Conservation (phyloP, 2,888 invertebrate species). For the Drosophila picticornis region DNA sequence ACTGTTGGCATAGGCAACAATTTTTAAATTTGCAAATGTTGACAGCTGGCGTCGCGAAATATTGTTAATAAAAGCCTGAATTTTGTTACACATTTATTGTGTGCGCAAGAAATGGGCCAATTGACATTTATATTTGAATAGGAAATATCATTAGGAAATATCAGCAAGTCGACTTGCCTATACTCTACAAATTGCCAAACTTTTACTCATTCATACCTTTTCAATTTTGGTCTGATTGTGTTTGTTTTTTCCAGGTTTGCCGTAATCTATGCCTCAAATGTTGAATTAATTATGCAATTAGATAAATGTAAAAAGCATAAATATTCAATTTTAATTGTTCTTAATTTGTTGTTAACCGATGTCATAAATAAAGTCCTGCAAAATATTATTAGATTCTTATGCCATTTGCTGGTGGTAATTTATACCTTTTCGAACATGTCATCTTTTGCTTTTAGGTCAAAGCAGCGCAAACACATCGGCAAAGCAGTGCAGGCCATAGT, state of each 20-base stretch:
- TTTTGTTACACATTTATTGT: constrained; percentile 36
- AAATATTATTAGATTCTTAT: background rate
- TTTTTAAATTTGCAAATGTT: constrained; percentile 8
- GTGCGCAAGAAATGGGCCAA: constrained; percentile 10
- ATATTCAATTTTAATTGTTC: background rate
- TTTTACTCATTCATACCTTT: fast-evolving
- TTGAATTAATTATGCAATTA: background rate
- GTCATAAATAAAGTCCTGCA: background rate
- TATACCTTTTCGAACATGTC: background rate
- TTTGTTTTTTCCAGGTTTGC: background rate
- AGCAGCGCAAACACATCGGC: constrained; percentile 17
- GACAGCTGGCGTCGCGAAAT: constrained; percentile 36
- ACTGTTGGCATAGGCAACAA: constrained; percentile 7
- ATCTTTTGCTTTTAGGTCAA: constrained; percentile 3
- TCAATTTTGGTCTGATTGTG: background rate
- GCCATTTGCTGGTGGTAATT: background rate
- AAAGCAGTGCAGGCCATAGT: constrained; percentile 15
- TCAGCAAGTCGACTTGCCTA: background rate
- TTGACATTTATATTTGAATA: background rate
- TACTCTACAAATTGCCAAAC: background rate
- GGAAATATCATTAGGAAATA: no score
- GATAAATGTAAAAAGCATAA: background rate
- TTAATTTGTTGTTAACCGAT: background rate
- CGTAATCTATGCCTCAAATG: background rate
- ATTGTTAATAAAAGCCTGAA: constrained; percentile 37